A percentile compares a stretch with the other conserved stretches of the same genome.
Conservation (phyloP, 2,888 invertebrate species). For the Diaphora mendica region DNA sequence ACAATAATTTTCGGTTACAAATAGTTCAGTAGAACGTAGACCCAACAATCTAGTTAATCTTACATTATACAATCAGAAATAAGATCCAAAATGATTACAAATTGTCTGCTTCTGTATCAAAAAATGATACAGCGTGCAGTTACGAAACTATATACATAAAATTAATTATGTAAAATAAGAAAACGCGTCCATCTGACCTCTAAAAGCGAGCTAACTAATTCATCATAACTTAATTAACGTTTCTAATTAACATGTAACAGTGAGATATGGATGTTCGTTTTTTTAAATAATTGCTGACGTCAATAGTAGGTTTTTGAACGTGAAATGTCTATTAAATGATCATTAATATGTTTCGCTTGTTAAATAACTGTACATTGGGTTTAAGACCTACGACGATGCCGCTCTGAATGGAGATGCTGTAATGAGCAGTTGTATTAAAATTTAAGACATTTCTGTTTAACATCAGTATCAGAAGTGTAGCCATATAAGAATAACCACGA, state of each 20-base stretch:
- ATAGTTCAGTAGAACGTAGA: not conserved
- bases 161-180: constrained; percentile 33
- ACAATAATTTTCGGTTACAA: not conserved
- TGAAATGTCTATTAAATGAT: not conserved
- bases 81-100: constrained; percentile 11
- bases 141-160: constrained; percentile 30
- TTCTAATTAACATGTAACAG: constrained; percentile 44
- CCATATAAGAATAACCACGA: not conserved
- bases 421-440: not conserved
- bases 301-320: not conserved
- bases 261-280: constrained; percentile 9
- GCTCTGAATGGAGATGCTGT: not conserved
- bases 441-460: not conserved
- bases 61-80: not conserved
- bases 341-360: not conserved
- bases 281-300: constrained; percentile 1
- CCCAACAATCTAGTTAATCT: not conserved
- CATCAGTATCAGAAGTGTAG: not conserved
- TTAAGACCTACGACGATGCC: not conserved
- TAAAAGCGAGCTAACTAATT: constrained; percentile 44
- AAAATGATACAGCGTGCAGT: constrained; percentile 28
- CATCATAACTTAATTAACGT: constrained; percentile 54
- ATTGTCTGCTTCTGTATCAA: constrained; percentile 27
- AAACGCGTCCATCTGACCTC: constrained; percentile 46
- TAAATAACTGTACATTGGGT: not conserved